Conservation (phyloP, 1,140 invertebrate genomes). For the Planococcus citri region DNA sequence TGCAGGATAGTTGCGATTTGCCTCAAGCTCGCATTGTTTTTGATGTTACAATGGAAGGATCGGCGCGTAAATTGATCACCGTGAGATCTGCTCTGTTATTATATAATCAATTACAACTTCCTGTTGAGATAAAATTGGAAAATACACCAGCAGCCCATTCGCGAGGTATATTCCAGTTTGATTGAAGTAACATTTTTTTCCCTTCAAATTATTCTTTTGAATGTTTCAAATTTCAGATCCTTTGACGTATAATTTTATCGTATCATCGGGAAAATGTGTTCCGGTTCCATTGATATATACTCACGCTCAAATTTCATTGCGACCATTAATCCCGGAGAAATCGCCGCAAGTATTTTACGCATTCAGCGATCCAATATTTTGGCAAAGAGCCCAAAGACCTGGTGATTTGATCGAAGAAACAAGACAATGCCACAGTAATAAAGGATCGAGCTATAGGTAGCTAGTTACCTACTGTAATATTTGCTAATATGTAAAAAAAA, state of each 20-base stretch:
- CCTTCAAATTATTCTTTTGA: background rate
- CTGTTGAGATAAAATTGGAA: conserved; percentile 56
- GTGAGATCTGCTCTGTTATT: conserved; percentile 78
- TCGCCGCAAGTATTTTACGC: conserved; percentile 40
- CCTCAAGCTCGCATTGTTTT: conserved; percentile 64
- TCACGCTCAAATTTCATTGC: conserved; percentile 45
- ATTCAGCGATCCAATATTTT: conserved; percentile 47
- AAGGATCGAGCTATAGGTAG: conserved; percentile 35
- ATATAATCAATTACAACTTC: conserved; percentile 57
- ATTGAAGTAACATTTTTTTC: background rate
- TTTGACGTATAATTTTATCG: conserved; percentile 28
- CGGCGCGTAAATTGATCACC: conserved; percentile 88
- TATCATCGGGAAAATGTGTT: conserved; percentile 37
- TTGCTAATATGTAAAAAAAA: too few relatives aligned
- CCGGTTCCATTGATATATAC: conserved; percentile 52
- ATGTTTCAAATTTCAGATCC: background rate
- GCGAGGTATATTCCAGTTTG: conserved; percentile 29
- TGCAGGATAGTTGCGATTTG: conserved; percentile 28
- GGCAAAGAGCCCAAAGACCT: conserved; percentile 47
- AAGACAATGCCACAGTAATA: conserved; percentile 36
- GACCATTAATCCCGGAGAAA: conserved; percentile 36
- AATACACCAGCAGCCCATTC: conserved; percentile 36
- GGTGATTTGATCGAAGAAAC: conserved; percentile 43
- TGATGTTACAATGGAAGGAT: conserved; percentile 79
- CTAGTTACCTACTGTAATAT: background rate